Conservation (phyloP, 2,888 invertebrate genomes). For the Eilema griseolum region DNA sequence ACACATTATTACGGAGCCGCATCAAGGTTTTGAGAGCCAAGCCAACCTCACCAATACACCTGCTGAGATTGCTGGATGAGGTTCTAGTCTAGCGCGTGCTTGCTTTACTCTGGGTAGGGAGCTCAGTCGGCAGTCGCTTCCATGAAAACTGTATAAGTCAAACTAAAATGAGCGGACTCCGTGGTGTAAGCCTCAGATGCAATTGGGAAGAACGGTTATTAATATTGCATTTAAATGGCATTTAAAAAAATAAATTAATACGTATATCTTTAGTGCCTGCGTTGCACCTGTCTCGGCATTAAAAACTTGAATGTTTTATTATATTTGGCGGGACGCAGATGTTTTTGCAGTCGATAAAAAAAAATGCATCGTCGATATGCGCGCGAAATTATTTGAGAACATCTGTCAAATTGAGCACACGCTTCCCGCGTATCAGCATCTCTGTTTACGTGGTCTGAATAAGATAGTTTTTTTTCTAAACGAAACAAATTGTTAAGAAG, state of each 20-base stretch:
- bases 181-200: background rate
- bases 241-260: constrained; percentile 22
- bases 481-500: too few relatives aligned
- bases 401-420: constrained; percentile 47
- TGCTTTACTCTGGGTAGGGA: background rate
- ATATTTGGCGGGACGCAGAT: constrained; percentile 56
- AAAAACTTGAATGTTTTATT: constrained; percentile 32
- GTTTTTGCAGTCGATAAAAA: constrained; percentile 37
- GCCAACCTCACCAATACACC: background rate
- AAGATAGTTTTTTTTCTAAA: too few relatives aligned
- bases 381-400: constrained; percentile 36
- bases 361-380: too few relatives aligned
- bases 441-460: too few relatives aligned
- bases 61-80: background rate
- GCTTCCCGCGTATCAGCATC: background rate
- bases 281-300: constrained; percentile 54
- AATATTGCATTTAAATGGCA: background rate
- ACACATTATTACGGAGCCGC: too few relatives aligned
- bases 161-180: background rate
- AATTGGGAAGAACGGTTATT: constrained; percentile 11
- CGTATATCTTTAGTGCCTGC: constrained; percentile 26
- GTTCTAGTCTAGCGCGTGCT: background rate
- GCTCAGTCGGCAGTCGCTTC: background rate
- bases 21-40: background rate
- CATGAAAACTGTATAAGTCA: too few relatives aligned